Conservation (phyloP, 1,140 invertebrate species). For the Psilanteris sp. region DNA sequence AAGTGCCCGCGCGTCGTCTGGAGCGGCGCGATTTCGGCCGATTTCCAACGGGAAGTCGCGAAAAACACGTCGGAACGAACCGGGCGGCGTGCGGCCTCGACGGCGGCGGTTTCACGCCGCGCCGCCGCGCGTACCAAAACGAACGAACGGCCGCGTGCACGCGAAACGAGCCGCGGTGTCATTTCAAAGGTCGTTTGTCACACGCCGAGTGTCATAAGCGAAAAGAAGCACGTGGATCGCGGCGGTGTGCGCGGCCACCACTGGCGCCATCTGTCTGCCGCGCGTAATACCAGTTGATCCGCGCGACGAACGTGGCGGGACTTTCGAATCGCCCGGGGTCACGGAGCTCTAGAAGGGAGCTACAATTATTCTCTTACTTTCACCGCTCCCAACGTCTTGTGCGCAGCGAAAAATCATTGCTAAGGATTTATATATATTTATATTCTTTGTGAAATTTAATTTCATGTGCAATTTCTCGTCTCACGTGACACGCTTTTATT, state of each 20-base stretch:
- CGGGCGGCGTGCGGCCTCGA: not conserved
- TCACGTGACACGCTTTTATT: too few relatives aligned
- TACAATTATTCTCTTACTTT: slow-evolving; percentile 72
- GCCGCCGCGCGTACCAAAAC: slow-evolving; percentile 21
- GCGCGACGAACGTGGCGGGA: slow-evolving; percentile 42
- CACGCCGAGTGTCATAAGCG: slow-evolving; percentile 64
- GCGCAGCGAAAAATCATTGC: slow-evolving; percentile 30
- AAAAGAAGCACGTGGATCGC: slow-evolving; percentile 69
- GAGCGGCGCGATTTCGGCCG: too few relatives aligned
- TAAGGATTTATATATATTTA: slow-evolving; percentile 21
- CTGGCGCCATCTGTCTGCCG: slow-evolving; percentile 67
- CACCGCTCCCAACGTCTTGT: slow-evolving; percentile 58
- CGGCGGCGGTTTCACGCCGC: slow-evolving; percentile 14
- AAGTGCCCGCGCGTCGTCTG: slow-evolving; percentile 77
- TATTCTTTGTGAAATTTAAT: slow-evolving; percentile 13
- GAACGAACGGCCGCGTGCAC: slow-evolving; percentile 10
- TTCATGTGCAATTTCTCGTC: not conserved
- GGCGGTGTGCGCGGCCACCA: slow-evolving; percentile 22
- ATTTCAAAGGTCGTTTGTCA: slow-evolving; percentile 51
- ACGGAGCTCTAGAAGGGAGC: slow-evolving; percentile 50
- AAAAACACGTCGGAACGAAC: not conserved
- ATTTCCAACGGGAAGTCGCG: not conserved
- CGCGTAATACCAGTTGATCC: slow-evolving; percentile 16
- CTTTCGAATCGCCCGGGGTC: slow-evolving; percentile 66
- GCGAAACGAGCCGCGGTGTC: slow-evolving; percentile 27